Base-by-base conservation (phyloP, 2,797 vertebrate genomes). In the Sebastes minor region DNA sequence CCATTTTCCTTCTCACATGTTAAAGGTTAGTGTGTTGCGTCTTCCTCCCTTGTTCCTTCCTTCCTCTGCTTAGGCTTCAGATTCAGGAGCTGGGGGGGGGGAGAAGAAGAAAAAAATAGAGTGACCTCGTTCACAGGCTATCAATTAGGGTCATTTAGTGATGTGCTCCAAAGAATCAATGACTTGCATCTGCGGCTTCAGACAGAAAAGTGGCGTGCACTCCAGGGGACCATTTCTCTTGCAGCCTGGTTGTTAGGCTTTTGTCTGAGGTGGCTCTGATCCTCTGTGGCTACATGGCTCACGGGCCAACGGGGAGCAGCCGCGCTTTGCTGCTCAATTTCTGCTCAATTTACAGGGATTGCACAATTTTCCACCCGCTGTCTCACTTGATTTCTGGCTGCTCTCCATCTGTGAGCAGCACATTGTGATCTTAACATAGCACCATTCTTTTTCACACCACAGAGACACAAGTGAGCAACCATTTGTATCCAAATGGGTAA, bases 341-440 rank as follows among this genome's bases (percentile, higher is more conserved):
- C 87, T 91, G 87, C 90, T 89, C 87, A 90, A 87, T 95, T 94
- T 94, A 89, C 90, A 89, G 81, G 91, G 88, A 94, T 88, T 89
- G 89, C 91, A 87, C 91, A 95, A 91, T 95, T 92, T 94, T 88
- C 88, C 88, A 87, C 87, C 89, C 77, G 86, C 91, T 87, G 82
- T 94, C 88, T 91, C 87, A 28, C 77, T 78, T 89, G 61, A 82
- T 92, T 87, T 86, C 89, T 90, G 82, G 78, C 86, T 81, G 79
- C 89, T 89, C 90, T 90, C 86, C 90, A 92, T 92, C 89, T 88
- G 90, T 86, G 86, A 90, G 76, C 38, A 35, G 74, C 82, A 74
- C 85, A 89, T 81, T 85, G 87, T 91, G 42, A 72, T 76, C 72
- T 82, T 86, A 83, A 83, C 80, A 80, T 75, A 81, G 80, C 78